Evolutionary conservation across 2,113 vertebrate species (phyloP).

Genomic region (rabbit (Oryctolagus cuniculus)): DNA sequence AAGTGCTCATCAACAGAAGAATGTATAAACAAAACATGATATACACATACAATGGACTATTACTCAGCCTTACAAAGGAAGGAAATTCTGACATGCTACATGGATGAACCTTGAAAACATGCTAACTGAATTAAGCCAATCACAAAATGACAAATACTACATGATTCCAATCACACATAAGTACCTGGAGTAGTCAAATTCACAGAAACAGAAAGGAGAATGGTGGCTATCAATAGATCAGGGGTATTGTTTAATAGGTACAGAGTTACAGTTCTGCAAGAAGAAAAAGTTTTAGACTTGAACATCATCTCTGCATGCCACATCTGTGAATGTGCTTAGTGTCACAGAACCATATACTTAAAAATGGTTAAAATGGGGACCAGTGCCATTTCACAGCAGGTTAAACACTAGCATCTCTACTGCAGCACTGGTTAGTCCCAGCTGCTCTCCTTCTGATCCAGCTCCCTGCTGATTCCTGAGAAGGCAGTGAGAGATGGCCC

Average conservation of each 20-base stretch:
- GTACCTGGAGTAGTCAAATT: not conserved
- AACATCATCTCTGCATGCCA: not conserved
- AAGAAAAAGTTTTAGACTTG: not conserved
- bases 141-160: constrained; percentile 2
- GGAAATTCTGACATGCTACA: not conserved
- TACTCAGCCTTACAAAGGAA: constrained; percentile 33
- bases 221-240: not conserved
- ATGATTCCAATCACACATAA: not conserved
- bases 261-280: not conserved
- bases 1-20: not conserved
- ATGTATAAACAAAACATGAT: not conserved
- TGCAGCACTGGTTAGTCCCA: too few species aligned
- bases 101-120: constrained; percentile 17
- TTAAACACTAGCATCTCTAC: not conserved
- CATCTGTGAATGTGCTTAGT: not conserved
- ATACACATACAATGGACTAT: not conserved
- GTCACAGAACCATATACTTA: not conserved
- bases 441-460: too few species aligned
- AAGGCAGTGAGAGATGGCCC: too few species aligned
- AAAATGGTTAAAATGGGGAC: not conserved
- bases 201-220: constrained; percentile 50
- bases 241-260: not conserved
- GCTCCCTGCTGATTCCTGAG: too few species aligned
- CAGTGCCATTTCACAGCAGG: too few species aligned
- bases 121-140: not conserved